Evolutionary conservation across 2,797 vertebrate species (phyloP).

Genomic region (Tadarida brasiliensis): DNA sequence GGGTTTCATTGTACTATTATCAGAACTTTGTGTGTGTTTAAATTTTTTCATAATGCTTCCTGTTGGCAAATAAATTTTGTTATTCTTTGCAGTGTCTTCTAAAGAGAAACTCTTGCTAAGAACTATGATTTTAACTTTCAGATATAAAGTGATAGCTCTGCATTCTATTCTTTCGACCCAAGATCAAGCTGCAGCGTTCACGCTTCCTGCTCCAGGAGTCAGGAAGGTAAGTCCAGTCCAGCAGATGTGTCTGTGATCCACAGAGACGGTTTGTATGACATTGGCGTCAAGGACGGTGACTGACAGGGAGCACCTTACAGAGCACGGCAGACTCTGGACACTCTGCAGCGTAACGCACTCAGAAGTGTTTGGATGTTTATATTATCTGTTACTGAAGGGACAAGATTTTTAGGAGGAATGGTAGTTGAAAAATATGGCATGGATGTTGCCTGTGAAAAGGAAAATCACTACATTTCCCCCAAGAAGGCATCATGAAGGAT

Average conservation of each 20-base stretch:
- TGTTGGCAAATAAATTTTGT: constrained; percentile 74
- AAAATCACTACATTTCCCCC: neutral
- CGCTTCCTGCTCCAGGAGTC: constrained; percentile 93
- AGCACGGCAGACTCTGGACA: neutral
- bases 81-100: constrained; percentile 79
- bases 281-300: neutral
- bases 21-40: constrained; percentile 42
- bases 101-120: constrained; percentile 79
- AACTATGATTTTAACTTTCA: constrained; percentile 85
- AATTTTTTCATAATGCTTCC: constrained; percentile 64
- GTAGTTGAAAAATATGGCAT: neutral
- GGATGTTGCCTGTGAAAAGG: neutral
- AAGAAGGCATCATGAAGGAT: neutral
- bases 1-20: neutral
- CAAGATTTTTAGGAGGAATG: neutral
- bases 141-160: constrained; percentile 94
- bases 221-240: constrained; percentile 93
- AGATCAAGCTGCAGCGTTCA: constrained; percentile 97
- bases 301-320: neutral
- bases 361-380: neutral
- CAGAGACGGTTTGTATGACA: neutral
- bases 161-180: constrained; percentile 97
- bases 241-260: neutral
- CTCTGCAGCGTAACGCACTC: neutral
- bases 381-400: neutral